Evolutionary conservation across 2,797 vertebrate species (phyloP), one percentile per base, ranked within the genome.

Genomic region (Anableps anableps): DNA sequence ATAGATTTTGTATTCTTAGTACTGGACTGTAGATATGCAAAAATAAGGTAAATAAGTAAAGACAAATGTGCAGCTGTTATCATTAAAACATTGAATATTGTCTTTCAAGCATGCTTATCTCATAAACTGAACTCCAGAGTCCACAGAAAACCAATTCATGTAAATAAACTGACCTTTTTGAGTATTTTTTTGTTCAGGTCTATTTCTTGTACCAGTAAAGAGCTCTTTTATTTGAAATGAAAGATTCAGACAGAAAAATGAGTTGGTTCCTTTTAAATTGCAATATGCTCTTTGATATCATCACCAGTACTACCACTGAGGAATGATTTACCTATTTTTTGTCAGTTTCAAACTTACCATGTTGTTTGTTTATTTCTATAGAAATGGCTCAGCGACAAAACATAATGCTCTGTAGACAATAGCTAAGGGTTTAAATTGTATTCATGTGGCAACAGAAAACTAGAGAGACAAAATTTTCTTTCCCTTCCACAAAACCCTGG

Each of bases 1-100:
- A 78, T 78, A 45, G 84, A 84, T 90, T 78, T 58, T 75, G 34
- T 71, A 36, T 79, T 79, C 68, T 47, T 70, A 72, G 4, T 76
- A 34, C 75, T 29, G 29, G 14, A 31, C 19, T 75, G 13, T 23
- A 83, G 4, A 70, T 79, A 31, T 72, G 21, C 10, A 71, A 53
- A 53, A 31, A 41, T 51, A 50, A 73, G 48, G 36, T 41, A 9
- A 29, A 9, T 51, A 29, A 51, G 17, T 68, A 29, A 77, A 77
- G 83, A 70, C 29, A 80, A n/a, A 36, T 53, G 31, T 74, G 48
- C 13, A 34, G 10, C 19, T n/a, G 38, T 45, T 43, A 19, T 21
- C 48, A 23, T 58, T 66, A 38, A 2, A 68, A 76, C 10, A 75
- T n/a, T 50, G 38, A 80, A 68, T 72, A 16, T 17, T 45, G 53